Evolutionary conservation across 2,888 invertebrate species (phyloP).

Genomic region (Pyralis farinalis): DNA sequence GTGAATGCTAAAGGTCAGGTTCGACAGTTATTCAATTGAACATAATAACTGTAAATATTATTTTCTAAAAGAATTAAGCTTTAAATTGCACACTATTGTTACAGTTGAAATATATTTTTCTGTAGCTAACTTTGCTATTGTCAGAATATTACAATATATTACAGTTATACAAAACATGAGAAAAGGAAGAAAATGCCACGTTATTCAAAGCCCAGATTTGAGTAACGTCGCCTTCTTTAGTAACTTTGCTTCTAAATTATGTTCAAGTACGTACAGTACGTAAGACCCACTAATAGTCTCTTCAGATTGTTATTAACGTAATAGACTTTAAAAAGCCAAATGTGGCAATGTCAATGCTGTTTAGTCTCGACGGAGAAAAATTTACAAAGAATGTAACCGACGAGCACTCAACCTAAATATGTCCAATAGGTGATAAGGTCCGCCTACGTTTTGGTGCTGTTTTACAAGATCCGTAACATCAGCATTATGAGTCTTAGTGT

Average conservation of each 20-base stretch:
- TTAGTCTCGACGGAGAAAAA: slow-evolving; percentile 21
- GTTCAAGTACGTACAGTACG: too few relatives aligned
- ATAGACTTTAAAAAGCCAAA: not conserved
- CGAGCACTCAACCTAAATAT: slow-evolving; percentile 63
- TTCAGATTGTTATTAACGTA: not conserved
- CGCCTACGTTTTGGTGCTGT: slow-evolving; percentile 45
- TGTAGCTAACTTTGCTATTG: too few relatives aligned
- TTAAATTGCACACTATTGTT: slow-evolving; percentile 6
- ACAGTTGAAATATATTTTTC: too few relatives aligned
- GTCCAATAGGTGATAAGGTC: slow-evolving; percentile 57
- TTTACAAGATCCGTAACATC: slow-evolving; percentile 14
- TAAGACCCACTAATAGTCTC: not conserved
- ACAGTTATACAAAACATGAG: too few relatives aligned
- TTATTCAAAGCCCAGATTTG: too few relatives aligned
- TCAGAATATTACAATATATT: too few relatives aligned
- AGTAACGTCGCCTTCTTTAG: too few relatives aligned
- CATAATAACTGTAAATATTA: slow-evolving; percentile 6
- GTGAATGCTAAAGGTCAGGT: slow-evolving; percentile 4
- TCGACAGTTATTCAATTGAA: slow-evolving; percentile 7
- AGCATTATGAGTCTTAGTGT: slow-evolving; percentile 23
- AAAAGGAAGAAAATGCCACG: too few relatives aligned
- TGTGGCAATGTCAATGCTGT: slow-evolving; percentile 7
- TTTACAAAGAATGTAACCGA: slow-evolving; percentile 36
- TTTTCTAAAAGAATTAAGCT: not conserved
- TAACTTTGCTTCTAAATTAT: too few relatives aligned